These are phyloP conservation scores for Chouioia cunea DNA, from an alignment of 2,888 invertebrate genomes.

Conservation along the genomic window DNA sequence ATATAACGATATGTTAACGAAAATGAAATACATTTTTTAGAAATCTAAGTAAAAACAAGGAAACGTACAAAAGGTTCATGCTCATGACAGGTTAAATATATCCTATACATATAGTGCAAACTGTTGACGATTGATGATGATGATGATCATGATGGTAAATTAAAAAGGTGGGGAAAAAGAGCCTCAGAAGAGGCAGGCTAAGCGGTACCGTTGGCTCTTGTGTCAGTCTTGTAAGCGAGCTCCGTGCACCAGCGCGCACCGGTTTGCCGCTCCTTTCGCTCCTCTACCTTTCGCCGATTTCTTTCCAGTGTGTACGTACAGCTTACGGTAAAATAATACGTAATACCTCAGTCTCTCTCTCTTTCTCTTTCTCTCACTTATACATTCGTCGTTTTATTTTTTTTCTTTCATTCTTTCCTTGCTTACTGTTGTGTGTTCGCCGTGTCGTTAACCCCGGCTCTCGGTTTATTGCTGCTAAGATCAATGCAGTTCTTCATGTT, in stretches of 20 bases:
- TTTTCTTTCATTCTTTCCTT: neutral
- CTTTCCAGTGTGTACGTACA: neutral
- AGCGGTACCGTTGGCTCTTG: neutral
- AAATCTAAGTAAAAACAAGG: too few species aligned
- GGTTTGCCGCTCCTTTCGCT: conserved; percentile 14
- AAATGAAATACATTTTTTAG: too few species aligned
- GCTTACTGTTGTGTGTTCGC: too few species aligned
- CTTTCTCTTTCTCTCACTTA: neutral
- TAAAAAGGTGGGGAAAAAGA: too few species aligned
- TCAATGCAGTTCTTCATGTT: conserved; percentile 26
- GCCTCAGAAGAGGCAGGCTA: neutral
- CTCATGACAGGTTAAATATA: too few species aligned
- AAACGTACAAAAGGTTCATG: too few species aligned
- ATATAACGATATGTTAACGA: too few species aligned
- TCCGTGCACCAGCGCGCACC: conserved; percentile 25
- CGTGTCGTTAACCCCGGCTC: neutral
- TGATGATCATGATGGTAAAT: too few species aligned
- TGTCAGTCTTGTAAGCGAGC: conserved; percentile 36
- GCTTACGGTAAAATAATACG: neutral
- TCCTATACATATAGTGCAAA: too few species aligned
- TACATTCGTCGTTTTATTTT: neutral
- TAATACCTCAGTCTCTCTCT: neutral
- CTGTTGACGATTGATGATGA: too few species aligned
- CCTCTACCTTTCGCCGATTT: neutral
- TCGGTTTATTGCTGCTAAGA: neutral